These are phyloP conservation scores for Drosophila rubida DNA, from an alignment of 2,888 invertebrate species.

Conservation along the genomic window DNA sequence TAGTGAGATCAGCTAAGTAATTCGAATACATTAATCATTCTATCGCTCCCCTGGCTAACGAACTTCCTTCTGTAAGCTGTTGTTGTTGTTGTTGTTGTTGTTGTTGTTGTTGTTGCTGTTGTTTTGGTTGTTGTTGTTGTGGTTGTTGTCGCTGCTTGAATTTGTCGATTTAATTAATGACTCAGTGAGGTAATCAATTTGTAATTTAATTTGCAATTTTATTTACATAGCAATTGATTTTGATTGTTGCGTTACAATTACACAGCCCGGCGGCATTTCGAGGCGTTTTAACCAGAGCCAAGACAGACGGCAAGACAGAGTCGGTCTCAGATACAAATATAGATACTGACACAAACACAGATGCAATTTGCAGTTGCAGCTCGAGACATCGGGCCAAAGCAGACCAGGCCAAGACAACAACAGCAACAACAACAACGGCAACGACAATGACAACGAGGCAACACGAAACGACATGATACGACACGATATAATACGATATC, in stretches of 20 bases:
- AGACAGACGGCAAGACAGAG: conserved; percentile 18
- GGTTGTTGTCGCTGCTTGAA: conserved; percentile 19
- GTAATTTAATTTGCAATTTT: conserved; percentile 81
- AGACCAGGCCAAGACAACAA: conserved; percentile 31
- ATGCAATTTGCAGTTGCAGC: conserved; percentile 1
- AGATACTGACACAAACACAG: conserved; percentile 6
- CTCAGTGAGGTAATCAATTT: conserved; percentile 83
- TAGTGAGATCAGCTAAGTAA: neutral
- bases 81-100: neutral
- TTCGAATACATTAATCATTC: neutral
- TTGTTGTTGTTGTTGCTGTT: conserved; percentile 4
- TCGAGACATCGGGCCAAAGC: conserved; percentile 7
- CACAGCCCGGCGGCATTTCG: conserved; percentile 64
- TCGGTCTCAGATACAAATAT: conserved; percentile 4
- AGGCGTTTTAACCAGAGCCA: conserved; percentile 52
- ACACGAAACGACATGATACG: conserved; percentile 40
- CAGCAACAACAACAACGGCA: conserved; percentile 14
- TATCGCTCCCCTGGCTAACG: neutral
- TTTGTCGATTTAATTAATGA: conserved; percentile 78
- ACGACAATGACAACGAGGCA: conserved; percentile 11
- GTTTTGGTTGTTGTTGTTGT: conserved; percentile 11
- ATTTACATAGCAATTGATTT: conserved; percentile 82
- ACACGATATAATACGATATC: conserved; percentile 25
- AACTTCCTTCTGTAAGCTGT: conserved; percentile 11
- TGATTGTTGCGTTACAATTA: conserved; percentile 79